Evolutionary conservation across 2,888 invertebrate species (phyloP).

Genomic region (Amiota mariae): DNA sequence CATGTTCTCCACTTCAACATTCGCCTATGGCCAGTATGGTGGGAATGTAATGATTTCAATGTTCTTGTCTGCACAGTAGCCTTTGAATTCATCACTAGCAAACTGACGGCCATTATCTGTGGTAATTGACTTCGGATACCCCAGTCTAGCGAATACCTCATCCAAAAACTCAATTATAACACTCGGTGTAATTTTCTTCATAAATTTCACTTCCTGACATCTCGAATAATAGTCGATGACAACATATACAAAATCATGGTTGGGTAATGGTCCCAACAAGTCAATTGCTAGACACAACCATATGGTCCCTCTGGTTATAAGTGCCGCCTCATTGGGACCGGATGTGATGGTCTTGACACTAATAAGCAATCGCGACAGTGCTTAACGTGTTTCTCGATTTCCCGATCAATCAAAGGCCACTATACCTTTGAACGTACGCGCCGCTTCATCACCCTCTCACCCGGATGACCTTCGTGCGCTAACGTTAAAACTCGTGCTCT

Average conservation of each 20-base stretch:
- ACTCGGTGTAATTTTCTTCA: too few species aligned
- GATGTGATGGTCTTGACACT: slow-evolving; percentile 29
- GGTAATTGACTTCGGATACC: too few species aligned
- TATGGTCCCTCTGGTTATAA: slow-evolving; percentile 31
- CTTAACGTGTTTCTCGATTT: slow-evolving; percentile 35
- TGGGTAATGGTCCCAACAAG: too few species aligned
- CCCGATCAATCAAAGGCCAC: slow-evolving; percentile 37
- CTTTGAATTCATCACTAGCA: slow-evolving; percentile 26
- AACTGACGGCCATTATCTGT: too few species aligned
- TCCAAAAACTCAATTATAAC: too few species aligned
- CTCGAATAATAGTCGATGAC: not conserved
- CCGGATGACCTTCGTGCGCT: slow-evolving; percentile 37
- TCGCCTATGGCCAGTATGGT: slow-evolving; percentile 36
- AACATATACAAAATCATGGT: not conserved
- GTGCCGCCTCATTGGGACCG: slow-evolving; percentile 34
- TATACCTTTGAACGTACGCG: too few species aligned
- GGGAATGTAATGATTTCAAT: slow-evolving; percentile 30
- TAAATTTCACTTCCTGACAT: too few species aligned
- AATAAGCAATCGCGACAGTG: slow-evolving; percentile 34
- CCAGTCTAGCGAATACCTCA: too few species aligned
- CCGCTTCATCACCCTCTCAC: slow-evolving; percentile 34
- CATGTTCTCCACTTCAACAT: slow-evolving; percentile 36
- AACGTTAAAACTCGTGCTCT: too few species aligned
- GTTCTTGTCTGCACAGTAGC: slow-evolving; percentile 29
- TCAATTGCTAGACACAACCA: slow-evolving; percentile 14